Evolutionary conservation across 1,140 invertebrate genomes (phyloP), one percentile per base, ranked within the genome.

Genomic region (Panagrolaimus sp.): DNA sequence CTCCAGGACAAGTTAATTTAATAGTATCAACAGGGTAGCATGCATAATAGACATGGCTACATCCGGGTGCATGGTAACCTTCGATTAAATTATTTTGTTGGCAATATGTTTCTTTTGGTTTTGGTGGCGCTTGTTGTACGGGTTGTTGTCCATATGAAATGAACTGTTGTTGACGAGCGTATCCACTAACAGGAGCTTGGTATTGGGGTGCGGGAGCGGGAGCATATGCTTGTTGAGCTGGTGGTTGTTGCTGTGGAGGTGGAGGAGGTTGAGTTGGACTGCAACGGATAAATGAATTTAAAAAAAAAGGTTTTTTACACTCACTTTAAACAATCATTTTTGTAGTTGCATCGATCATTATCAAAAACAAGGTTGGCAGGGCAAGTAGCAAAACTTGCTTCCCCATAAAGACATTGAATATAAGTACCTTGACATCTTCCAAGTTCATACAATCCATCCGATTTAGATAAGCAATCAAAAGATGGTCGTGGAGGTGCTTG

Each of bases 381-480:
- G 52, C 72, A 74, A 3, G 1, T 38, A 21, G 21, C 52, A 24
- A 17, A 5, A 47, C 32, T 70, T 9, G 52, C 67, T 12, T 55
- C 6, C 21, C 67, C 73, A 47, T 74, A 73, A 1, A 26, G 0
- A 43, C 72, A 74, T 10, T 65, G 48, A 10, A 74, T n/a, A 38
- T 76, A 74, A 8, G 1, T 71, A 17, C 15, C 5, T 0, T 28
- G 14, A 45, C 72, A 74, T 0, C 43, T 17, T 44, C 58, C 73
- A 10, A 5, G 3, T n/a, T 46, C 55, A 44, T 76, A 74, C 5
- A 76, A 75, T 15, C 72, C 72, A 32, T 74, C 55, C 2, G 8
- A 2, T 38, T 71, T 43, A 2, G 43, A 48, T 1, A 5, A 21
- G 44, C 73, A 76, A 21, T 43, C 45, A 63, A 26, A 58, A 12